These are phyloP conservation scores for Etheostoma cragini DNA, from an alignment of 2,113 vertebrate species.

Conservation along the genomic window DNA sequence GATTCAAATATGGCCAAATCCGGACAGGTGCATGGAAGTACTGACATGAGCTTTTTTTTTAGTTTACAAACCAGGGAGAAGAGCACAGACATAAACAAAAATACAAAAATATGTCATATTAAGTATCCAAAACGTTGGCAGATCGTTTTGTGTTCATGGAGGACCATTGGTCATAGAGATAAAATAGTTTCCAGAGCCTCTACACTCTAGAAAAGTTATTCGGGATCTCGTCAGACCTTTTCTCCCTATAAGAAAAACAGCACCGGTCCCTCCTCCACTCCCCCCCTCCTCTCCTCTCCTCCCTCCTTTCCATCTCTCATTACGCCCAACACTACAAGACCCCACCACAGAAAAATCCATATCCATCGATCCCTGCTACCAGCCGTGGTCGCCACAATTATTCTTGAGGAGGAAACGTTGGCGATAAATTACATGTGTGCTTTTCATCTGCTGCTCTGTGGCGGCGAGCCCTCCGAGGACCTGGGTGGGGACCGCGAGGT, in stretches of 20 bases:
- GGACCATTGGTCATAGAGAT: background rate
- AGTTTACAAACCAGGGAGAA: background rate
- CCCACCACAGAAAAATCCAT: conserved; percentile 97
- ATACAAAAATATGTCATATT: background rate
- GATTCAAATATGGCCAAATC: background rate
- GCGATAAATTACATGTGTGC: conserved; percentile 99
- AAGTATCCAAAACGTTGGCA: background rate
- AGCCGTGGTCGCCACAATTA: conserved; percentile 95
- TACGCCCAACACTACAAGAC: conserved; percentile 96
- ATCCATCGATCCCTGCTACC: conserved; percentile 93
- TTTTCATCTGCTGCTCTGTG: conserved; percentile 97
- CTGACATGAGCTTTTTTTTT: background rate
- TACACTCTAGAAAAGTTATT: conserved; percentile 43
- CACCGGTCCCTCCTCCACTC: conserved; percentile 85
- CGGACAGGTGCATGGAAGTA: background rate
- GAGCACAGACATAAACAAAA: background rate
- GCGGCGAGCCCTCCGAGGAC: conserved; percentile 89
- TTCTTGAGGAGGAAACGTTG: conserved; percentile 98
- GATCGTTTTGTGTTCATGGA: background rate
- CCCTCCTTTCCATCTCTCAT: conserved; percentile 90
- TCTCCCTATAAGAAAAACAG: conserved; percentile 52
- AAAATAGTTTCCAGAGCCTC: background rate
- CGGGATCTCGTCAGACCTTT: conserved; percentile 52
- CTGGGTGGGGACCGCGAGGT: conserved; percentile 87
- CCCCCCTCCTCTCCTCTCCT: conserved; percentile 84